A percentile compares a stretch with the other conserved stretches of the same genome.
phyloP scores from a whole-genome alignment of 2,888 invertebrate species.

The Brachycybe producta region DNA sequence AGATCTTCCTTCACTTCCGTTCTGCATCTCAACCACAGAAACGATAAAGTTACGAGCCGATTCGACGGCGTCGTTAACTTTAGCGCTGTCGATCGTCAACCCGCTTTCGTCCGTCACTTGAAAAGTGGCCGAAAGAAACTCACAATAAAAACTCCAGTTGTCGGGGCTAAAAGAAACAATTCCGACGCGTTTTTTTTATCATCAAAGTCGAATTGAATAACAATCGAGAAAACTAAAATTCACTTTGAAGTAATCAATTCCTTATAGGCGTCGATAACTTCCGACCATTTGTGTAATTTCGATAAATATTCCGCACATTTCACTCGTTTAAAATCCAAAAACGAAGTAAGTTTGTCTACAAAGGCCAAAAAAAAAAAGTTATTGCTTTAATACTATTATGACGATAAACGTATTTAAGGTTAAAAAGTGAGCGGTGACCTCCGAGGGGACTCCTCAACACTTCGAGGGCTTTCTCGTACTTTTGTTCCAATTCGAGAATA shows the following conservation, averaged over 20 bases:
- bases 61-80: no score
- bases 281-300: constrained; percentile 57
- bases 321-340: constrained; percentile 45
- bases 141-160: constrained; percentile 40
- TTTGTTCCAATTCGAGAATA: constrained; percentile 58
- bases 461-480: constrained; percentile 64
- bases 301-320: constrained; percentile 60
- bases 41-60: no score
- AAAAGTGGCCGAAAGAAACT: constrained; percentile 57
- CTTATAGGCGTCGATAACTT: constrained; percentile 59
- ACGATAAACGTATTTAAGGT: not conserved
- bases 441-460: constrained; percentile 68
- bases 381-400: not conserved
- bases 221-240: constrained; percentile 17
- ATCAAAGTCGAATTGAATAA: constrained; percentile 1
- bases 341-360: constrained; percentile 42
- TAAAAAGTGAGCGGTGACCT: constrained; percentile 37
- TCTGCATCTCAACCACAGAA: no score
- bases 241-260: constrained; percentile 59
- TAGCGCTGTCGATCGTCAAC: no score
- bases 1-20: no score
- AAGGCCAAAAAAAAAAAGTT: constrained; percentile 3
- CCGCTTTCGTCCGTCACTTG: no score
- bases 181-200: constrained; percentile 15
- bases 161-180: constrained; percentile 45